Conservation (phyloP, 2,888 invertebrate species). For the Morinoia aosen region DNA sequence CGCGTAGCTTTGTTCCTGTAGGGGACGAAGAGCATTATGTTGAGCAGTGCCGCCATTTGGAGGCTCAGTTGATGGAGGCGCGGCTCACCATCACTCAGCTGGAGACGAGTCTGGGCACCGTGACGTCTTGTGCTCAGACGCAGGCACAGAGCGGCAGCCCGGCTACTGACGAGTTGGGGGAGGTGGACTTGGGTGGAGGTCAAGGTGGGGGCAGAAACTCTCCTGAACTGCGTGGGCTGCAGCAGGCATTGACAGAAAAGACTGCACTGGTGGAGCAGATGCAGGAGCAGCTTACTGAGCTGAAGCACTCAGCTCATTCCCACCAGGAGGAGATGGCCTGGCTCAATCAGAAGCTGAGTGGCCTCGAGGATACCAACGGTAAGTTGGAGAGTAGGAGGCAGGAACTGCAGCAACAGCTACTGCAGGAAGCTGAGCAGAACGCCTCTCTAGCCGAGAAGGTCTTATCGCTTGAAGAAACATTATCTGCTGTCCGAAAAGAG, state of each 20-base stretch:
- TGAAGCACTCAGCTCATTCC: slow-evolving; percentile 52
- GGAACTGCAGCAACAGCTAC: slow-evolving; percentile 14
- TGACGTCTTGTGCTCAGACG: neutral
- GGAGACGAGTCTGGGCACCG: slow-evolving; percentile 80
- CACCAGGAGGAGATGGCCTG: slow-evolving; percentile 55
- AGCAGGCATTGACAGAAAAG: slow-evolving; percentile 63
- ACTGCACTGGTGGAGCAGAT: slow-evolving; percentile 62
- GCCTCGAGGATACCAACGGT: neutral
- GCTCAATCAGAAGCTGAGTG: slow-evolving; percentile 53
- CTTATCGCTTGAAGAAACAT: neutral
- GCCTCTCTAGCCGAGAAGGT: neutral
- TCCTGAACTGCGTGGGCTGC: slow-evolving; percentile 50
- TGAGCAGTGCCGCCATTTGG: slow-evolving; percentile 56
- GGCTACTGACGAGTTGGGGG: slow-evolving; percentile 63
- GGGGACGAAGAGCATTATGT: neutral
- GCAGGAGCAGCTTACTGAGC: slow-evolving; percentile 63
- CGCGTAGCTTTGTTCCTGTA: neutral
- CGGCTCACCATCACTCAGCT: slow-evolving; percentile 85
- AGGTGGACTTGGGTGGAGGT: slow-evolving; percentile 33
- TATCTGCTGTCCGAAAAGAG: slow-evolving; percentile 6
- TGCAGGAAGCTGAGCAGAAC: slow-evolving; percentile 20
- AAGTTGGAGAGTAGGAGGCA: neutral
- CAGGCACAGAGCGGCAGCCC: slow-evolving; percentile 54
- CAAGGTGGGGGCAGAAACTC: neutral
- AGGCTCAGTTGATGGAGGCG: slow-evolving; percentile 82